Evolutionary conservation across 2,113 vertebrate species (phyloP), one percentile per base, ranked within the genome.

Genomic region (Chamaetylas fuelleborni): DNA sequence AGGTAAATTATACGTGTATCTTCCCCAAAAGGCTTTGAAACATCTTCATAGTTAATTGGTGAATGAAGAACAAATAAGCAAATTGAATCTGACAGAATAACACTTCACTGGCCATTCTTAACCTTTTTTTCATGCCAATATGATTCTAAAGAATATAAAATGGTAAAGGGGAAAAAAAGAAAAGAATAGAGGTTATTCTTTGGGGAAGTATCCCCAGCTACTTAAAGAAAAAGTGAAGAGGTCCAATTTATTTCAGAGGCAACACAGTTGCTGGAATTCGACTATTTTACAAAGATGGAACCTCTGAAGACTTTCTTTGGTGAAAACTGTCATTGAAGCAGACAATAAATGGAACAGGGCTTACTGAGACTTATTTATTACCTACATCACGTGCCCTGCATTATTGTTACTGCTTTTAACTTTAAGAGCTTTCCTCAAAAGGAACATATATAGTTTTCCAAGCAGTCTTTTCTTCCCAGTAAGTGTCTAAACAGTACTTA

Each of bases 41-140:
- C 3, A 23, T 60, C 19, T 45, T 79, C 25, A 29, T 38, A 65
- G 23, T 6, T 26, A 60, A 31, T 45, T 64, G n/a, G 28, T 80
- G 70, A 90, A 93, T 45, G 29, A 92, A 34, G 50, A 90, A 72
- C n/a, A 86, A 82, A 90, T 58, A 65, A 92, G 31, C 19, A 93
- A 81, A 88, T 42, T 77, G 7, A 77, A 77, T 73, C 29, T 70
- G 67, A 73, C 79, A 88, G 67, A 90, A 33, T 61, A 79, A 58
- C 56, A 83, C 12, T 54, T 73, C 45, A 33, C 7, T 36, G 51
- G 56, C 7, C 8, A 29, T 85, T 81, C 57, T 71, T 67, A 60
- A 72, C 28, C 9, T 40, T 36, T 36, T 67, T 81, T 64, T 81
- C 26, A 56, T 57, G n/a, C 45, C 34, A 87, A 26, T 11, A 23